Base-by-base conservation (phyloP, 2,113 vertebrate species). In the Phyllostomus discolor region DNA sequence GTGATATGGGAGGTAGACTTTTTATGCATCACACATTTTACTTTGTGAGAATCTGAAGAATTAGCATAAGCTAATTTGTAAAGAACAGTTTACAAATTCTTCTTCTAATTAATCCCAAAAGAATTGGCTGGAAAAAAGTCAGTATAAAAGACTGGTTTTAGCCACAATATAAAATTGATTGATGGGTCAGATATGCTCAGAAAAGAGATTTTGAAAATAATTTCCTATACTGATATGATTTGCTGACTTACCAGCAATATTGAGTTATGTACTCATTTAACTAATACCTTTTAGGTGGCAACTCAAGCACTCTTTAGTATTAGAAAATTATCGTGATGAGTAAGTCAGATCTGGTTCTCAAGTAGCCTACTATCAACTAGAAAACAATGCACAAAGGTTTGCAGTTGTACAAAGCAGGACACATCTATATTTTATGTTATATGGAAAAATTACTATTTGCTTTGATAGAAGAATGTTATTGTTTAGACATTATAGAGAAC, bases 101-200 rank as follows among this genome's bases (percentile, higher is more conserved):
- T 93, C 72, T 41, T 93, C 79, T 95, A 95, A 67, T 86, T 72
- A 89, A 91, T 54, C 24, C 54, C 87, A 28, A 91, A 91, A 82
- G 38, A 89, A 91, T 66, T 86, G 35, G 2, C n/a, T 86, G 46
- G 5, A 57, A 57, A 57, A 84, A 31, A 35, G 93, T 82, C 31
- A 75, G 38, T 38, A 69, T 28, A 96, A 90, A 79, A 94, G 26
- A 33, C 1, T 73, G 69, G n/a, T 88, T 93, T 93, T 81, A 94
- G 75, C 2, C 82, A 88, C 78, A 95, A 75, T 80, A 90, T 75
- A 78, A 95, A 81, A 91, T 41, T 85, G 52, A 91, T 48, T 7
- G 28, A 35, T 73, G 52, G 14, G 78, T 88, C 33, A 91, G 3
- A 20, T 90, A 24, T 82, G 41, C 57, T 69, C 3, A 59, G 50